Conservation (phyloP, 1,140 invertebrate genomes). For the Drosophila rhopaloa region DNA sequence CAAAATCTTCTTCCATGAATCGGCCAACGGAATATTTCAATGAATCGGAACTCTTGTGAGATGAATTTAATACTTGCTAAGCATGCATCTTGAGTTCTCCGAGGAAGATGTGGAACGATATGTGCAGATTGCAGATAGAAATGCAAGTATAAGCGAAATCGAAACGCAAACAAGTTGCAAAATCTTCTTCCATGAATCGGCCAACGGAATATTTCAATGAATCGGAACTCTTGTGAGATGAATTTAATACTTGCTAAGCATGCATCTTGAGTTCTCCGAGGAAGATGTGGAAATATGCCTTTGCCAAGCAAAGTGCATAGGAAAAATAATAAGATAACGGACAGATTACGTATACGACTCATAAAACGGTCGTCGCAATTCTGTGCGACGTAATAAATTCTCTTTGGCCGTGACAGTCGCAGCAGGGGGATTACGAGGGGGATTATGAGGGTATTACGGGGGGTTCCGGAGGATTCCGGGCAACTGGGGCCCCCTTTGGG, state of each 20-base stretch:
- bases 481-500: not conserved
- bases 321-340: constrained; percentile 38
- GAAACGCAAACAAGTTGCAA: constrained; percentile 4
- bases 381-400: constrained; percentile 52
- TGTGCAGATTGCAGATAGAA: constrained; percentile 2
- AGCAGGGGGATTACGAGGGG: not conserved
- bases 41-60: not conserved
- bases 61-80: constrained; percentile 1
- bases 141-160: constrained; percentile 5
- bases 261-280: not conserved
- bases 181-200: not conserved
- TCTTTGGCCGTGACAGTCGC: constrained; percentile 28
- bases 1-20: not conserved
- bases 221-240: not conserved
- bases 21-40: not conserved
- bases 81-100: not conserved
- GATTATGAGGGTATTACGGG: not conserved
- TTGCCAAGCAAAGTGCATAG: constrained; percentile 21
- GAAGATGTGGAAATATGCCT: not conserved
- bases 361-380: constrained; percentile 40
- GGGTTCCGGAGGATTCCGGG: not conserved
- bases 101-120: not conserved
- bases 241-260: not conserved
- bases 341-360: constrained; percentile 50
- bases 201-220: not conserved